phyloP scores from a whole-genome alignment of 2,888 invertebrate genomes.

The Punctoribates punctum region DNA sequence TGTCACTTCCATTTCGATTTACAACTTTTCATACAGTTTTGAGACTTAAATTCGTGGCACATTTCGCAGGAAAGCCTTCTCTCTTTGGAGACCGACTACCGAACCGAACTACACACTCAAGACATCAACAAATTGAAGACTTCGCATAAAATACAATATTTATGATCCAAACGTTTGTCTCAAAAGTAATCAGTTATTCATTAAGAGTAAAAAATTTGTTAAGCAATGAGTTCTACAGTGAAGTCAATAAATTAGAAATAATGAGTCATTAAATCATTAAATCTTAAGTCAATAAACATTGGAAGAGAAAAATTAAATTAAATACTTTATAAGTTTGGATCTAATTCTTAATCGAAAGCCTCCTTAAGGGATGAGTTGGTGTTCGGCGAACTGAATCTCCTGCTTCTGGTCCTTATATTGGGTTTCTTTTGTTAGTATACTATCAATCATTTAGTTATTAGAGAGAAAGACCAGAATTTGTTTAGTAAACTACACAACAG shows the following conservation, averaged over 20 bases:
- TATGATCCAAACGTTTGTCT: no score
- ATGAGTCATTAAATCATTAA: slow-evolving; percentile 16
- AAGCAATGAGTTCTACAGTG: no score
- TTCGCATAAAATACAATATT: no score
- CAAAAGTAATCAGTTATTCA: no score
- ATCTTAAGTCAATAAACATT: slow-evolving; percentile 1
- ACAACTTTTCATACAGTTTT: no score
- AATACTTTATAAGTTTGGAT: neutral
- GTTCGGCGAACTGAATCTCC: slow-evolving; percentile 5
- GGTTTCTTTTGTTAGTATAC: slow-evolving; percentile 20
- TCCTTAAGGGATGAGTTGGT: slow-evolving; percentile 27
- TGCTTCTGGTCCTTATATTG: slow-evolving; percentile 20
- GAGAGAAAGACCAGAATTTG: slow-evolving; percentile 13
- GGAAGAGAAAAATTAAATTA: slow-evolving; percentile 9
- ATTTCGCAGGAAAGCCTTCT: no score
- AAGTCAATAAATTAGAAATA: slow-evolving; percentile 14
- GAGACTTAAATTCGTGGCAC: no score
- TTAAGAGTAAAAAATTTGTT: no score
- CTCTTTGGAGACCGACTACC: no score
- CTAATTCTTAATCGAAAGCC: neutral
- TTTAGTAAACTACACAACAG: neutral
- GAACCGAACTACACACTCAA: no score
- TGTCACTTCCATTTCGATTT: no score
- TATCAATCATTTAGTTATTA: slow-evolving; percentile 24
- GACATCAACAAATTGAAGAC: no score